These are phyloP conservation scores for Gymnoscopelus braueri DNA, from an alignment of 2,797 vertebrate species.

Conservation along the genomic window DNA sequence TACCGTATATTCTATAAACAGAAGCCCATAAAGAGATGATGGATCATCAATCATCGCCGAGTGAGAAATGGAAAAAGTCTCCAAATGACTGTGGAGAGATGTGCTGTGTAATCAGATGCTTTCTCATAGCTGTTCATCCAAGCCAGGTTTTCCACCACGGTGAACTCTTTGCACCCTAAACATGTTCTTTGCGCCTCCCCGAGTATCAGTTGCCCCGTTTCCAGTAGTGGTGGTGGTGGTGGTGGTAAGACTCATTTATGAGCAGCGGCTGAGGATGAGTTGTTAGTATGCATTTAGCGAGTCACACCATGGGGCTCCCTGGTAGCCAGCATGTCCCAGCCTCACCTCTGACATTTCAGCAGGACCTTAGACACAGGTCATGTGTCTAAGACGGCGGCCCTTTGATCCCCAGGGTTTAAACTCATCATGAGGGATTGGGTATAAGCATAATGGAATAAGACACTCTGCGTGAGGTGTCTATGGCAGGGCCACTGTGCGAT, in stretches of 20 bases:
- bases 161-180: constrained; percentile 63
- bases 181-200: constrained; percentile 4
- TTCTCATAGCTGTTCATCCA: constrained; percentile 23
- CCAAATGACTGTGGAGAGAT: constrained; percentile 13
- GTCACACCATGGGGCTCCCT: constrained; percentile 49
- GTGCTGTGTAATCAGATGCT: constrained; percentile 26
- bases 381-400: constrained; percentile 69
- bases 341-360: constrained; percentile 79
- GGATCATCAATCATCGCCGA: constrained; percentile 27
- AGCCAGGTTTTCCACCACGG: constrained; percentile 2
- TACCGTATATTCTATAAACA: constrained; percentile 33
- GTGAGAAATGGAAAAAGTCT: neutral
- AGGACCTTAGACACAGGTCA: constrained; percentile 69
- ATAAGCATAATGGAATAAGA: constrained; percentile 73
- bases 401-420: constrained; percentile 70
- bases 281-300: constrained; percentile 69
- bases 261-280: constrained; percentile 61
- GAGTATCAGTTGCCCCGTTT: constrained; percentile 2
- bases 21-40: constrained; percentile 22
- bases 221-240: constrained; percentile 27
- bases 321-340: constrained; percentile 58
- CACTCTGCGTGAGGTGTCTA: constrained; percentile 58
- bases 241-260: constrained; percentile 49
- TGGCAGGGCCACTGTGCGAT: constrained; percentile 42
- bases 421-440: constrained; percentile 65